Percentiles rank a stretch among this genome's conserved stretches.
Evolutionary conservation across 2,797 vertebrate genomes (phyloP).

Genomic region (Poecile montanus): DNA sequence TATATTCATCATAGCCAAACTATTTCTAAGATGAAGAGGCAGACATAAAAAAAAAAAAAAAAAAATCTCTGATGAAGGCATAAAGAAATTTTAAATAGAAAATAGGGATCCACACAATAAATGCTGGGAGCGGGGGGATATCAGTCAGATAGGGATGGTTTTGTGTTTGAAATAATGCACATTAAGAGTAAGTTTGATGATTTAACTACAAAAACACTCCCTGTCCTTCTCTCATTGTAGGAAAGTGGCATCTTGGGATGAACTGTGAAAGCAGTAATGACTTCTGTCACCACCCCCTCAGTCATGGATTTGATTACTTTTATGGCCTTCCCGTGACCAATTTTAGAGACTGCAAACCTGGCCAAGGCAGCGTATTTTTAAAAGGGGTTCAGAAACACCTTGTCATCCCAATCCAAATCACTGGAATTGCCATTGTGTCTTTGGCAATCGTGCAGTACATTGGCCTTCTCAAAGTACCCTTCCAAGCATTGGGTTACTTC

Average conservation of each 20-base stretch:
- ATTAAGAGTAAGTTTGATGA: not conserved
- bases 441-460: slow-evolving; percentile 49
- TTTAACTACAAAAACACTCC: slow-evolving; percentile 5
- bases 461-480: slow-evolving; percentile 58
- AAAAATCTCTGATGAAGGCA: not conserved
- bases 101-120: not conserved
- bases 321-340: slow-evolving; percentile 87
- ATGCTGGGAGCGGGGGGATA: not conserved
- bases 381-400: not conserved
- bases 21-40: not conserved
- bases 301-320: slow-evolving; percentile 89
- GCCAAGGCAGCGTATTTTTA: slow-evolving; percentile 80
- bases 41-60: not conserved
- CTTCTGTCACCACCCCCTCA: slow-evolving; percentile 89
- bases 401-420: slow-evolving; percentile 15
- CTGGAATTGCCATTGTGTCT: slow-evolving; percentile 46
- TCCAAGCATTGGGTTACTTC: slow-evolving; percentile 3
- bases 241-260: slow-evolving; percentile 93
- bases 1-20: not conserved
- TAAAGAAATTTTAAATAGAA: not conserved
- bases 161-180: not conserved
- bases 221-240: slow-evolving; percentile 65
- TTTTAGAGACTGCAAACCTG: slow-evolving; percentile 85
- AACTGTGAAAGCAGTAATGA: slow-evolving; percentile 82
- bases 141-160: not conserved